A percentile compares a stretch with the other conserved stretches of the same genome.
Evolutionary conservation across 2,113 vertebrate species (phyloP).

Genomic region (Pangasianodon gigas): DNA sequence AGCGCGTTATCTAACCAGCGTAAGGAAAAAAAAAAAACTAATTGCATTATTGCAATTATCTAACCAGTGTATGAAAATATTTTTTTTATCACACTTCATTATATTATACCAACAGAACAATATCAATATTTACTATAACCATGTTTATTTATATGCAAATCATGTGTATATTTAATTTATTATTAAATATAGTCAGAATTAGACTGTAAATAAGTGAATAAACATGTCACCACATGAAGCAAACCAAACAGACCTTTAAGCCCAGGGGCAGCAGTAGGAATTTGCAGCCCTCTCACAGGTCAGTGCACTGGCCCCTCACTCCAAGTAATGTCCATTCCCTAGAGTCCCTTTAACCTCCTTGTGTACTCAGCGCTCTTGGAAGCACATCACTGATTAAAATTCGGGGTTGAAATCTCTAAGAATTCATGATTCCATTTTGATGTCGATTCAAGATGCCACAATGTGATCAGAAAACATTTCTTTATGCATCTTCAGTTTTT

Average conservation of each 20-base stretch:
- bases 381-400: background rate
- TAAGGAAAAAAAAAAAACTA: background rate
- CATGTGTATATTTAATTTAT: background rate
- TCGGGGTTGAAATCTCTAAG: background rate
- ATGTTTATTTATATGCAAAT: background rate
- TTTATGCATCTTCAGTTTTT: background rate
- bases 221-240: background rate
- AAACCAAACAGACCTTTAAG: background rate
- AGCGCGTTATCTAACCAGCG: background rate
- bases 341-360: background rate
- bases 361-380: background rate
- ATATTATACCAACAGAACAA: background rate
- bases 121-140: background rate
- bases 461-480: background rate
- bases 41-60: background rate
- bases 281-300: background rate
- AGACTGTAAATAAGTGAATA: background rate
- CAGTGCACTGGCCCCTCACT: background rate
- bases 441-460: background rate
- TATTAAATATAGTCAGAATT: background rate
- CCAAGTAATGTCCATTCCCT: background rate
- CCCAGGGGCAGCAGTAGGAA: background rate
- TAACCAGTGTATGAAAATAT: background rate
- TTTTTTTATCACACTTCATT: background rate
- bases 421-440: background rate